These are phyloP conservation scores for Maccullochella peelii DNA, from an alignment of 2,113 vertebrate genomes.

Conservation along the genomic window DNA sequence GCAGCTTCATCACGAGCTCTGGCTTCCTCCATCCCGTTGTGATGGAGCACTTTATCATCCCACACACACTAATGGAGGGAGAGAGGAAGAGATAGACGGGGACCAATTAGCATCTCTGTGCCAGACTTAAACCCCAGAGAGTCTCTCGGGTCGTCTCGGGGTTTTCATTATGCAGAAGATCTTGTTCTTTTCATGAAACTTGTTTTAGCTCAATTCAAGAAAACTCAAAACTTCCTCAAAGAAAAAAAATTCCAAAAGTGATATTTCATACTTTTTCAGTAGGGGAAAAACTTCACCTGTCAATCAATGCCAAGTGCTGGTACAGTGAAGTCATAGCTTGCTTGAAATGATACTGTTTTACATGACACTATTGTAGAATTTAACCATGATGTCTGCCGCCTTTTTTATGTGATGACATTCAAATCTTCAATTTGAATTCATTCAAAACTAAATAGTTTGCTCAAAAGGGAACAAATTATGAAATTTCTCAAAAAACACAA, in stretches of 20 bases:
- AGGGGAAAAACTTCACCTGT: conserved; percentile 3
- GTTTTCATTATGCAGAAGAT: conserved; percentile 40
- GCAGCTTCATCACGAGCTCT: conserved; percentile 24
- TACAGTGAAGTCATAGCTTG: not conserved
- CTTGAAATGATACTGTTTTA: not conserved
- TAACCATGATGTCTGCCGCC: not conserved
- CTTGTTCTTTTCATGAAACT: conserved; percentile 30
- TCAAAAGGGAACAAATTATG: not conserved
- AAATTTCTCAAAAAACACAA: not conserved
- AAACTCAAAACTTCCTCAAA: conserved; percentile 29
- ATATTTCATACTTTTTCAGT: conserved; percentile 1
- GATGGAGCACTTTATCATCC: conserved; percentile 44
- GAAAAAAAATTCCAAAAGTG: conserved; percentile 14
- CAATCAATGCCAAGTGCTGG: conserved; percentile 10
- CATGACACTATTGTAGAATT: not conserved
- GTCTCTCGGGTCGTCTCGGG: conserved; percentile 1
- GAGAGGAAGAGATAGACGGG: conserved; percentile 37
- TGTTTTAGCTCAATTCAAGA: conserved; percentile 18
- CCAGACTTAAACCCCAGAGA: conserved; percentile 55
- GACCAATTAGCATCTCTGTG: conserved; percentile 65
- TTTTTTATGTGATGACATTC: not conserved
- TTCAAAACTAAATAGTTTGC: not conserved
- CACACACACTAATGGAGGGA: conserved; percentile 41
- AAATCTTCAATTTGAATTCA: no score
- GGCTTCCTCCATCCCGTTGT: conserved; percentile 18